Conservation (phyloP, 2,113 vertebrate species). For the Apteryx mantelli region DNA sequence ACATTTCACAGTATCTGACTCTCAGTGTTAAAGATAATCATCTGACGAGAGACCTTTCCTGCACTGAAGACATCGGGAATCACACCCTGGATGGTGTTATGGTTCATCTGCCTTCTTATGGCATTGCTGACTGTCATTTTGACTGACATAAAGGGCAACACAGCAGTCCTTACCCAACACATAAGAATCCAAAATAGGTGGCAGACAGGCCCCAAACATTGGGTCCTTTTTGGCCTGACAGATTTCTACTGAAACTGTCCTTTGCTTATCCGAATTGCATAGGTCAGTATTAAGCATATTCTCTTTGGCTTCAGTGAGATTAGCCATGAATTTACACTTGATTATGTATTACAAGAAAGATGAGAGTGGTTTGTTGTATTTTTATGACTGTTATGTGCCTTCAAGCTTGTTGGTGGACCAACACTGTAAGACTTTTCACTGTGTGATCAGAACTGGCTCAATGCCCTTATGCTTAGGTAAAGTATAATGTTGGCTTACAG, state of each 20-base stretch:
- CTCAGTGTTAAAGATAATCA: neutral
- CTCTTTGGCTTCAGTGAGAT: neutral
- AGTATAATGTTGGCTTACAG: neutral
- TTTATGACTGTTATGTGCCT: neutral
- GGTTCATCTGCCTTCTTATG: neutral
- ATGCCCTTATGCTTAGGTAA: neutral
- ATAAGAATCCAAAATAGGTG: neutral
- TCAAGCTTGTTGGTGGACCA: neutral
- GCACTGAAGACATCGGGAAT: neutral
- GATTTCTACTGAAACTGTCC: neutral
- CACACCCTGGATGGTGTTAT: neutral
- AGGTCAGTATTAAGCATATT: neutral
- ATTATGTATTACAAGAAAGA: neutral
- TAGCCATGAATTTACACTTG: neutral
- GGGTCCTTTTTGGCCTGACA: neutral
- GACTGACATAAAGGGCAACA: neutral
- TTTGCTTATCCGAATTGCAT: neutral
- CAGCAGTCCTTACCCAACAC: neutral
- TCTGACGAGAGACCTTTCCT: neutral
- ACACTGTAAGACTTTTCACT: neutral
- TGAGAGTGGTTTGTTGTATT: neutral
- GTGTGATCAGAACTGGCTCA: fast-evolving
- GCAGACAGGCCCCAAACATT: fast-evolving
- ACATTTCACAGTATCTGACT: neutral
- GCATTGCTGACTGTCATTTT: neutral